A percentile compares a stretch with the other conserved stretches of the same genome.
Evolutionary conservation across 2,113 vertebrate species (phyloP).

Genomic region (Fregata magnificens): DNA sequence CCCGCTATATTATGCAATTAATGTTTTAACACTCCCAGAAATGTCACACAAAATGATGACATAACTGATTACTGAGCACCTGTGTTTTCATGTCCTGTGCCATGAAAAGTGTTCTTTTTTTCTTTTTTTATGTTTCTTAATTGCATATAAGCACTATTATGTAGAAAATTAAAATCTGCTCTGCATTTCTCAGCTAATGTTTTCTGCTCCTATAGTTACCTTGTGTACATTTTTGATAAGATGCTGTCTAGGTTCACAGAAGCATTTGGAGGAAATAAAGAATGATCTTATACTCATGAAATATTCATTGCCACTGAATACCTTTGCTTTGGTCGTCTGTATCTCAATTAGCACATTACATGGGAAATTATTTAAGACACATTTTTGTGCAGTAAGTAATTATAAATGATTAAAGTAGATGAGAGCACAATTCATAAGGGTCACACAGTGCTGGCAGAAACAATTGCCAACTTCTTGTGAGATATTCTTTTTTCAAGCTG

Average conservation of each 20-base stretch:
- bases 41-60: not conserved
- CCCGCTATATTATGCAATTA: not conserved
- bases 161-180: not conserved
- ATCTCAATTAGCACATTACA: not conserved
- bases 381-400: constrained; percentile 17
- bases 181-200: not conserved
- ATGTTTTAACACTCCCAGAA: not conserved
- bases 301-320: constrained; percentile 15
- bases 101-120: not conserved
- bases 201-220: not conserved
- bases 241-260: not conserved
- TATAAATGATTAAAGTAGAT: constrained; percentile 40
- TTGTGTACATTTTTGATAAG: not conserved
- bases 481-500: not conserved
- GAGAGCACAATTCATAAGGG: constrained; percentile 18
- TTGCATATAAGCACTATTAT: not conserved
- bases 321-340: not conserved
- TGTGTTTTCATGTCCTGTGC: not conserved
- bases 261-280: not conserved
- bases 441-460: not conserved
- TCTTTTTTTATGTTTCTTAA: not conserved
- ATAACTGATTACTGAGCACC: not conserved
- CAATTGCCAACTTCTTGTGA: not conserved
- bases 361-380: constrained; percentile 14
- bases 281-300: not conserved